phyloP scores from a whole-genome alignment of 2,888 invertebrate species.

The Cecidostiba fungosa region DNA sequence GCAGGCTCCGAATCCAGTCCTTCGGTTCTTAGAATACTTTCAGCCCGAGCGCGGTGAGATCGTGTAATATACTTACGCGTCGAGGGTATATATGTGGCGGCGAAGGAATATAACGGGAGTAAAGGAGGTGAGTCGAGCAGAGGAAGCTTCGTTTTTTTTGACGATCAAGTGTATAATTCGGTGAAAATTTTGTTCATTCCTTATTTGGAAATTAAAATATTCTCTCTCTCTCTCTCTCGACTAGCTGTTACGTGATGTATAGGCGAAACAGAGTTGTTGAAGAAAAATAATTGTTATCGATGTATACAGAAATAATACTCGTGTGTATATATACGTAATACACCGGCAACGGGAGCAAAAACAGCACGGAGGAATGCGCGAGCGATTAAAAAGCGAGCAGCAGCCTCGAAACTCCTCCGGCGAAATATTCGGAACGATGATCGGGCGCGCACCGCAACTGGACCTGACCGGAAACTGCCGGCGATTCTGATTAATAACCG shows the following conservation, averaged over 20 bases:
- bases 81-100: neutral
- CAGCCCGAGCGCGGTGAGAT: conserved; percentile 16
- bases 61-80: neutral
- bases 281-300: too few species aligned
- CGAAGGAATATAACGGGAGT: neutral
- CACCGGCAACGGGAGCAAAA: neutral
- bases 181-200: neutral
- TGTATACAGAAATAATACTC: too few species aligned
- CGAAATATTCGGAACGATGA: conserved; percentile 41
- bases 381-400: conserved; percentile 39
- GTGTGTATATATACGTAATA: conserved; percentile 5
- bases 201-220: too few species aligned
- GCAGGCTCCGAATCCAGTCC: conserved; percentile 60
- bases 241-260: neutral
- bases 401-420: neutral
- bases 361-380: conserved; percentile 30
- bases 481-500: conserved; percentile 60
- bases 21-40: conserved; percentile 64
- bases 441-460: conserved; percentile 22
- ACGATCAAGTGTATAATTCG: neutral
- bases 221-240: too few species aligned
- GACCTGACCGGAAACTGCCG: conserved; percentile 54
- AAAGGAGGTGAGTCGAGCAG: neutral
- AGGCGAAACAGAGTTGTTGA: too few species aligned
- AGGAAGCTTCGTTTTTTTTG: too few species aligned